A percentile compares a stretch with the other conserved stretches of the same genome.
These are phyloP conservation scores for Catocala nupta DNA, from an alignment of 2,888 invertebrate genomes.

Conservation along the genomic window DNA sequence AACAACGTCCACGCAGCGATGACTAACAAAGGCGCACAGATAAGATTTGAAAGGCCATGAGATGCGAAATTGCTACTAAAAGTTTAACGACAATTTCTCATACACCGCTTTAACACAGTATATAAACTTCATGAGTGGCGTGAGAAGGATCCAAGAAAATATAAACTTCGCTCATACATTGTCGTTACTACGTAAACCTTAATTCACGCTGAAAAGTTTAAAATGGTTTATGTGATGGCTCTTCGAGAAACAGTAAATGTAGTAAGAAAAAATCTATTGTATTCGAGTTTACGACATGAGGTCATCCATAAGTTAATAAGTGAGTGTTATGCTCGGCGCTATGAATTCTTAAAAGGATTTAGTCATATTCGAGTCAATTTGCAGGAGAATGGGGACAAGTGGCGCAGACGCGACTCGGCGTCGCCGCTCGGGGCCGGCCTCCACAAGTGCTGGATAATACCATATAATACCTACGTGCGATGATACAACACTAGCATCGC, in stretches of 20 bases:
- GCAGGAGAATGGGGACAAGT: slow-evolving; percentile 81
- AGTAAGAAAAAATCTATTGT: slow-evolving; percentile 50
- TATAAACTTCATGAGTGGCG: slow-evolving; percentile 26
- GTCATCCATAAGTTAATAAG: slow-evolving; percentile 71
- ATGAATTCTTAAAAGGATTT: slow-evolving; percentile 81
- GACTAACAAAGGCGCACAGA: slow-evolving; percentile 61
- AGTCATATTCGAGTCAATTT: slow-evolving; percentile 77
- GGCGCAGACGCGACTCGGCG: slow-evolving; percentile 73
- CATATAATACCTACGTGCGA: slow-evolving; percentile 34
- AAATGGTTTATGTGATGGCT: slow-evolving; percentile 20
- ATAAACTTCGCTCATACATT: slow-evolving; percentile 24
- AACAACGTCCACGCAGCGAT: slow-evolving; percentile 39
- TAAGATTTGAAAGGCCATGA: slow-evolving; percentile 62
- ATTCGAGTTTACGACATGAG: slow-evolving; percentile 52
- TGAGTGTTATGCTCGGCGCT: slow-evolving; percentile 56
- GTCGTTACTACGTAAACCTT: slow-evolving; percentile 45
- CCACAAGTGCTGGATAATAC: slow-evolving; percentile 47
- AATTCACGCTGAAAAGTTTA: slow-evolving; percentile 56
- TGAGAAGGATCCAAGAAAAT: slow-evolving; percentile 13
- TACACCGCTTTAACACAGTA: slow-evolving; percentile 46
- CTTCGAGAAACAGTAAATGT: slow-evolving; percentile 24
- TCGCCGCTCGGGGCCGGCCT: slow-evolving; percentile 50
- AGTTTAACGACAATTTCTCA: slow-evolving; percentile 65
- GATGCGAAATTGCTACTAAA: slow-evolving; percentile 68
- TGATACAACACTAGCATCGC: slow-evolving; percentile 45